Evolutionary conservation across 2,113 vertebrate genomes (phyloP), one percentile per base, ranked within the genome.

Genomic region (Rhineura floridana): DNA sequence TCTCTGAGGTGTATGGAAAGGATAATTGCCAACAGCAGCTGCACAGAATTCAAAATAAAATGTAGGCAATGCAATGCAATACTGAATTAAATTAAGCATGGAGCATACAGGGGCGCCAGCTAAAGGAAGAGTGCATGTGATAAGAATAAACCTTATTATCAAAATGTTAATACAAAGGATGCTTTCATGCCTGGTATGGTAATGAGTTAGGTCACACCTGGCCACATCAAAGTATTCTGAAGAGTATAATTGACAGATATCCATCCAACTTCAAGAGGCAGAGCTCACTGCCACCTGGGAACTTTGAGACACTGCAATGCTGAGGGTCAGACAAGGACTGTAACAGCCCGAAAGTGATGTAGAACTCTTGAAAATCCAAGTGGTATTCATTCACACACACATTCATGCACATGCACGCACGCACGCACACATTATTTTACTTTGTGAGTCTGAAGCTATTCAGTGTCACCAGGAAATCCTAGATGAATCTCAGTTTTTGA

Each of bases 231-330:
- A 94, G 94, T 91, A 92, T 50, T 86, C 86, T 92, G 88, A 87
- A 88, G 76, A 84, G 69, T 85, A 88, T 95, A 94, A 96, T 92
- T 95, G 93, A 93, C 95, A 95, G 93, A 76, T 89, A 94, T 95
- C 93, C 83, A 93, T 93, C 91, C 76, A 84, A 81, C 91, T 94
- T 93, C 92, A 91, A 93, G 93, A 93, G 83, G 70, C 73, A 0
- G 1, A 92, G 91, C n/a, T 1, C 52, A 62, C 91, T 92, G 90
- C 90, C 91, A 19, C 88, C 2, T 2, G 88, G 84, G 91, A 85
- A 94, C 89, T 93, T 70, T 0, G 91, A 91, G 88, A 67, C 69
- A 88, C 82, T 89, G 0, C 0, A 91, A 81, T 88, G 21, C 89
- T 90, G 92, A 93, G 94, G 93, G 93, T 93, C 87, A 0, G 89